phyloP scores from a whole-genome alignment of 2,113 vertebrate genomes.

The Zapornia atra region DNA sequence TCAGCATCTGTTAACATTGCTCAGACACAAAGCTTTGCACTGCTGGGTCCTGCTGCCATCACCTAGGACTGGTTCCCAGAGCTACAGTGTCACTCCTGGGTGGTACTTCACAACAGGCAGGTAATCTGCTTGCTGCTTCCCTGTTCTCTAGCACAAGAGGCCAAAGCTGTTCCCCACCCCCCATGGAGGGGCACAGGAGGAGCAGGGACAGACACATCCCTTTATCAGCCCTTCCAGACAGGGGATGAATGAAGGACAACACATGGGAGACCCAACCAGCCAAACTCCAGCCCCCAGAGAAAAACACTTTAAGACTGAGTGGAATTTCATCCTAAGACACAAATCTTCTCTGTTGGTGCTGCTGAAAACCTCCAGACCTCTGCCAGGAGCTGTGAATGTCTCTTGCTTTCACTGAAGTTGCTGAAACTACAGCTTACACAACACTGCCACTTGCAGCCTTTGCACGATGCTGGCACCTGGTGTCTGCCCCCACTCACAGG shows the following conservation, averaged over 20 bases:
- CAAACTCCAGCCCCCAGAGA: background rate
- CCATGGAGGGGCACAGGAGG: background rate
- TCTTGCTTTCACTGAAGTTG: background rate
- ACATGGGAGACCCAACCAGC: rapidly evolving
- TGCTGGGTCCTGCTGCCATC: background rate
- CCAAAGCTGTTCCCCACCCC: background rate
- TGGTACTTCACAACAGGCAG: background rate
- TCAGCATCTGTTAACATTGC: background rate
- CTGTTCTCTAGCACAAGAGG: background rate
- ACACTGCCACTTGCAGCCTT: background rate
- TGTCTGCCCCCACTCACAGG: background rate
- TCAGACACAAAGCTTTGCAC: background rate
- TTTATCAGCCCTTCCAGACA: background rate
- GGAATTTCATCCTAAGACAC: background rate
- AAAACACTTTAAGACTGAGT: background rate
- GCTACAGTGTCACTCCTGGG: too few species aligned
- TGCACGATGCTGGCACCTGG: background rate
- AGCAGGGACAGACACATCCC: background rate
- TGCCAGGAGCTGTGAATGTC: background rate
- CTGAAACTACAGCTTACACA: background rate
- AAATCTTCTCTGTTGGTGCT: background rate
- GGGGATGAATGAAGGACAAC: rapidly evolving
- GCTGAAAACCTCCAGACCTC: background rate
- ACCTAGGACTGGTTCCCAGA: background rate
- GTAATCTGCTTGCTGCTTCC: background rate